Conservation (phyloP, 2,888 invertebrate genomes). For the Lasioglossum calceatum region DNA sequence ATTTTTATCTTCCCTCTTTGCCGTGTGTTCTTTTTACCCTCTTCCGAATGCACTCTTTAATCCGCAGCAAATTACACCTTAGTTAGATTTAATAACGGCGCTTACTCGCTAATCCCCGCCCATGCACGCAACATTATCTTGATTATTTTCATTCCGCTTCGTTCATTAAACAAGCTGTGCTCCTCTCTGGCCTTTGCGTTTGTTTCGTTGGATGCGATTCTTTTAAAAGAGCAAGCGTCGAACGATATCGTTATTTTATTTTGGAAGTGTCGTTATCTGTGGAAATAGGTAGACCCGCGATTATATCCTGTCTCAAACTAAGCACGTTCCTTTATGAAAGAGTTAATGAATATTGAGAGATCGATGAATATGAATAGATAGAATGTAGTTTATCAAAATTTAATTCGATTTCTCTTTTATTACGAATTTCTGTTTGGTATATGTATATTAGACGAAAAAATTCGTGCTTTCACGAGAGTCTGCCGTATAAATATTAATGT, state of each 20-base stretch:
- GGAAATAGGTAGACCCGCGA: too few relatives aligned
- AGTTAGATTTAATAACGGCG: slow-evolving; percentile 5
- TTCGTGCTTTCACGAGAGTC: not conserved
- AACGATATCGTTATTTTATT: not conserved
- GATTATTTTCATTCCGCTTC: not conserved
- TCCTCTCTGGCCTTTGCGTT: not conserved
- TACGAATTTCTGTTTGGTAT: not conserved
- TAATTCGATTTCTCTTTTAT: not conserved
- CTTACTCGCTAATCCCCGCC: not conserved
- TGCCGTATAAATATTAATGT: not conserved
- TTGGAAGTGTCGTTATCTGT: not conserved
- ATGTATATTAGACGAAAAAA: not conserved
- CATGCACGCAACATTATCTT: slow-evolving; percentile 11
- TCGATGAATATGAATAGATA: not conserved
- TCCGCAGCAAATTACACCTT: not conserved
- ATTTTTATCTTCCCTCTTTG: not conserved
- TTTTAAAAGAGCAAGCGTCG: not conserved
- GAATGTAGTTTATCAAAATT: not conserved
- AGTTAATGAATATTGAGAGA: not conserved
- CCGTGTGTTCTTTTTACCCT: not conserved
- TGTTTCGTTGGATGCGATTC: not conserved
- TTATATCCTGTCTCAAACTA: not conserved
- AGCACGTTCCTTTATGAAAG: not conserved
- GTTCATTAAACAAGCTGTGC: not conserved
- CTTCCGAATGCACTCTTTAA: not conserved